phyloP scores from a whole-genome alignment of 1,140 invertebrate genomes.

The Diabrotica virgifera region DNA sequence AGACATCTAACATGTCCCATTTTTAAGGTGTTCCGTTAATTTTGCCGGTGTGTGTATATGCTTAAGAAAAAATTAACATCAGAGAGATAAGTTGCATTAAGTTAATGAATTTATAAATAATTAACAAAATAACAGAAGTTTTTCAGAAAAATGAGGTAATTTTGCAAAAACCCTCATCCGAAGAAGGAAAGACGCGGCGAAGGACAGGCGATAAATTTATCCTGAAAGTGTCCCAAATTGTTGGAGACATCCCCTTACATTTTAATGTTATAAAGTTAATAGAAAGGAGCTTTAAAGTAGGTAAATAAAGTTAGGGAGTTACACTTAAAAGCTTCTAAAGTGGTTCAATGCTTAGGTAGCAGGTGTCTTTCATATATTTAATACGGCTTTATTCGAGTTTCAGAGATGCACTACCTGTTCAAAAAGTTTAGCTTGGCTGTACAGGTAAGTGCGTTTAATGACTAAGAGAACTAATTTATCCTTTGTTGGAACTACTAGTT shows the following conservation, averaged over 20 bases:
- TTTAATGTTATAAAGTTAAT: neutral
- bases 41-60: too few species aligned
- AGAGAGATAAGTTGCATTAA: too few species aligned
- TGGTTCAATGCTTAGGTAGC: neutral
- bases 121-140: too few species aligned
- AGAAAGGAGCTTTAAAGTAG: neutral
- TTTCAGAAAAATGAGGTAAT: too few species aligned
- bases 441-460: neutral
- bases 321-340: slow-evolving; percentile 1
- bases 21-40: too few species aligned
- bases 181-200: too few species aligned
- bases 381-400: neutral
- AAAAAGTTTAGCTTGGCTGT: neutral
- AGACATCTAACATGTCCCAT: too few species aligned
- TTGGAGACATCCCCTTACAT: neutral
- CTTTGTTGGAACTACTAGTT: too few species aligned
- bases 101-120: too few species aligned
- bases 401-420: neutral
- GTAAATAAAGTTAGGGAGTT: neutral
- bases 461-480: neutral
- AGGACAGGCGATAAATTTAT: too few species aligned
- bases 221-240: neutral
- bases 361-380: slow-evolving; percentile 3
- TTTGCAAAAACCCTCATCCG: too few species aligned
- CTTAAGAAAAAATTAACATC: too few species aligned